These are phyloP conservation scores for Petroica traversi DNA, from an alignment of 2,113 vertebrate genomes.

Conservation along the genomic window DNA sequence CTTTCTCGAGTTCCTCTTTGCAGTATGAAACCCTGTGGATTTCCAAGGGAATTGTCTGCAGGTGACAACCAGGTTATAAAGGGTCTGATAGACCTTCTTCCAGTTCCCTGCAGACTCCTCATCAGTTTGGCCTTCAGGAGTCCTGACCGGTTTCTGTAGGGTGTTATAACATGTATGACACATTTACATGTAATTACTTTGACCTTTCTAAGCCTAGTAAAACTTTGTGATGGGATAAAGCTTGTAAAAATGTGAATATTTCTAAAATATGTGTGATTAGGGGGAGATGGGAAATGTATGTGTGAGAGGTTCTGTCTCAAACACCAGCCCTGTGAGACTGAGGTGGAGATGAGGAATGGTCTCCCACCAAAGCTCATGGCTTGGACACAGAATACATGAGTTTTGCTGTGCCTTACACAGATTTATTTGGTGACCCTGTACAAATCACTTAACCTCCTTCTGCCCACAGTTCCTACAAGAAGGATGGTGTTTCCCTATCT, in stretches of 20 bases:
- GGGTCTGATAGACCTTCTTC: neutral
- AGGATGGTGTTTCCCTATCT: conserved; percentile 10
- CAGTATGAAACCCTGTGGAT: fast-evolving
- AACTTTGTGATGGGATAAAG: neutral
- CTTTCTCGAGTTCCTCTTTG: neutral
- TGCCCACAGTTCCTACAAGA: neutral
- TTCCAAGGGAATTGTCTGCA: neutral
- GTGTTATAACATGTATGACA: neutral
- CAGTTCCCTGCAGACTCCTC: neutral
- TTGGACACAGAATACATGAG: conserved; percentile 21
- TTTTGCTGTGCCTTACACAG: conserved; percentile 20
- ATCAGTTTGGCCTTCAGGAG: neutral
- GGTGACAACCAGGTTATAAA: neutral
- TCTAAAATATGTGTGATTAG: neutral
- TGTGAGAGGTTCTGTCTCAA: neutral
- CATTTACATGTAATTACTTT: conserved; percentile 20
- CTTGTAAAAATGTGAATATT: neutral
- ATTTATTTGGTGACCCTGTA: conserved; percentile 53
- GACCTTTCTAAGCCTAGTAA: conserved; percentile 23
- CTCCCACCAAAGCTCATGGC: neutral
- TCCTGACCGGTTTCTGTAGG: neutral
- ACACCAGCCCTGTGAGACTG: fast-evolving
- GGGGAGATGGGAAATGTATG: neutral
- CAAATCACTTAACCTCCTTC: conserved; percentile 55
- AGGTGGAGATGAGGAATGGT: conserved; percentile 7